Percentiles rank a stretch among this genome's conserved stretches.
Evolutionary conservation across 1,140 invertebrate species (phyloP).

Genomic region (Habropoda laboriosa): DNA sequence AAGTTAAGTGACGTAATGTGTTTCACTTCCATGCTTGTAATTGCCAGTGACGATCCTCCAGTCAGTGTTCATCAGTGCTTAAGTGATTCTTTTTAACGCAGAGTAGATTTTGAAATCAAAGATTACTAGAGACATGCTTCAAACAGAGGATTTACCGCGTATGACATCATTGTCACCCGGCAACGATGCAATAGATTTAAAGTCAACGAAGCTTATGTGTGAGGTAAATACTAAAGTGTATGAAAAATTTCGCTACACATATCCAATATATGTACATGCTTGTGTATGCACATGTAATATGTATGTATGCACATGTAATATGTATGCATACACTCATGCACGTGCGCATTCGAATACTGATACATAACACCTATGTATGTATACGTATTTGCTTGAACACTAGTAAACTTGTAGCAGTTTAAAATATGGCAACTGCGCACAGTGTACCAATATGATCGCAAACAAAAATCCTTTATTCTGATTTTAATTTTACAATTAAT

Average conservation of each 20-base stretch:
- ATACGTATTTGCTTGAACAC: conserved; percentile 7
- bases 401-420: neutral
- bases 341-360: neutral
- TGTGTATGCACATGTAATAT: neutral
- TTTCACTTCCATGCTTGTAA: conserved; percentile 8
- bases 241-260: conserved; percentile 11
- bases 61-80: neutral
- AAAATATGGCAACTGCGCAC: conserved; percentile 65
- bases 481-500: neutral
- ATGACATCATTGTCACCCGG: conserved; percentile 61
- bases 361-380: too few relatives aligned
- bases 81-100: neutral
- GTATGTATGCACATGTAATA: neutral
- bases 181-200: conserved; percentile 41
- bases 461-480: conserved; percentile 50
- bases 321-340: neutral
- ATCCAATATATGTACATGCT: neutral
- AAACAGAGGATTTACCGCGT: conserved; percentile 54
- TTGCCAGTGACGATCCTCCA: neutral
- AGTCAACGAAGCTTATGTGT: conserved; percentile 49
- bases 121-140: conserved; percentile 21
- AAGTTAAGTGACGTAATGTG: conserved; percentile 21
- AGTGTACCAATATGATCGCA: conserved; percentile 36
- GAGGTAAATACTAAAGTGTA: conserved; percentile 57
- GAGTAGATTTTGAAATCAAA: neutral